Percentiles rank a stretch among this genome's conserved stretches.
These are phyloP conservation scores for Neodon shergylaensis DNA, from an alignment of 2,113 vertebrate genomes.

Conservation along the genomic window DNA sequence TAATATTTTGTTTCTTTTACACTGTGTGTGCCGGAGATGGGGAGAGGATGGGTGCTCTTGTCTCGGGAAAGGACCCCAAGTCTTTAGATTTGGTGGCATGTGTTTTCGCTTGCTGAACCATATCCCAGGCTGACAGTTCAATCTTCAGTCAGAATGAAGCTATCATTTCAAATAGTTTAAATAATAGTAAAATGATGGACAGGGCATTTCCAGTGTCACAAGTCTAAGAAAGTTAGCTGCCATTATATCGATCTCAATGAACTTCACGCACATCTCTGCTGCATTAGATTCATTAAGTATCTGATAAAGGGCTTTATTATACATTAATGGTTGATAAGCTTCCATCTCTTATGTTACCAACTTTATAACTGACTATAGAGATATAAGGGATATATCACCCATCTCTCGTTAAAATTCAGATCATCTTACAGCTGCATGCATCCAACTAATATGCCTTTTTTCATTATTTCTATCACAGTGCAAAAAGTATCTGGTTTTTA, in stretches of 20 bases:
- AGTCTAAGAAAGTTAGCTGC: not conserved
- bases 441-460: not conserved
- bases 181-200: not conserved
- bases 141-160: not conserved
- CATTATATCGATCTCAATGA: not conserved
- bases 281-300: not conserved
- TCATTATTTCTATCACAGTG: not conserved
- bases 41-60: no score
- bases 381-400: not conserved
- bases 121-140: no score
- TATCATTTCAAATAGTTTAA: not conserved
- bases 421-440: fast-evolving
- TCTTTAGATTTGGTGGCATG: not conserved
- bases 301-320: not conserved
- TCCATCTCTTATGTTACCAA: not conserved
- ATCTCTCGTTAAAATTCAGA: not conserved
- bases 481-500: not conserved
- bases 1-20: not conserved
- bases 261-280: not conserved
- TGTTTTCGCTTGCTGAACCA: not conserved
- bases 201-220: not conserved
- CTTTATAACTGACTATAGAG: not conserved
- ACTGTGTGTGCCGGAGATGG: not conserved
- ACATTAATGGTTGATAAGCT: not conserved
- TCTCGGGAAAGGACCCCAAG: no score